Percentiles rank a stretch among this genome's conserved stretches.
Evolutionary conservation across 1,140 invertebrate genomes (phyloP).

Genomic region (Wiebesia pumilae): DNA sequence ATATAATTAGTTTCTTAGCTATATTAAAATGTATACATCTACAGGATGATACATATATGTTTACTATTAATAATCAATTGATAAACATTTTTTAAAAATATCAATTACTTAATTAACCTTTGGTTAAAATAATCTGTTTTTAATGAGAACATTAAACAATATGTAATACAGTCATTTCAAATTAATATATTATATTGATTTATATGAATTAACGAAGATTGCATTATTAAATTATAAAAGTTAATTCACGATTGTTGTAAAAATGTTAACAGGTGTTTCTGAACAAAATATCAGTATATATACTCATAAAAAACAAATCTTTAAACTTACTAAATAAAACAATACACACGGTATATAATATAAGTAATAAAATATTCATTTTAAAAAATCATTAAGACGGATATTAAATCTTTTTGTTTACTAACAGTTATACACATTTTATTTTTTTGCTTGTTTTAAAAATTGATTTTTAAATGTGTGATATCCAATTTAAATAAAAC

Average conservation of each 20-base stretch:
- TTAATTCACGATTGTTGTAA: neutral
- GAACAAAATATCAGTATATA: neutral
- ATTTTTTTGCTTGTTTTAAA: neutral
- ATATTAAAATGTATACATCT: conserved; percentile 18
- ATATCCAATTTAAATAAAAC: neutral
- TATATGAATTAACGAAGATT: neutral
- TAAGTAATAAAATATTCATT: neutral
- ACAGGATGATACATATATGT: neutral
- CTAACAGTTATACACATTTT: neutral
- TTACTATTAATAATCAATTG: conserved; percentile 26
- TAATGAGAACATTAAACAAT: neutral
- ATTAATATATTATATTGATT: neutral
- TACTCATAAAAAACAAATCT: too few relatives aligned
- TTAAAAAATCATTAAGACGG: neutral
- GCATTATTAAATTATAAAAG: neutral
- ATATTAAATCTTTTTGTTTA: neutral
- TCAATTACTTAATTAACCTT: conserved; percentile 28
- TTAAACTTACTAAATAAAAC: neutral
- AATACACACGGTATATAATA: neutral
- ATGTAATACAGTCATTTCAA: neutral
- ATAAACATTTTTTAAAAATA: conserved; percentile 43
- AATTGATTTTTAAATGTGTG: neutral
- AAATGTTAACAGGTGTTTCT: neutral
- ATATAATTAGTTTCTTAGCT: neutral
- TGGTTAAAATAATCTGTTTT: conserved; percentile 38